Base-by-base conservation (phyloP, 2,888 invertebrate genomes). In the Boloria selene region DNA sequence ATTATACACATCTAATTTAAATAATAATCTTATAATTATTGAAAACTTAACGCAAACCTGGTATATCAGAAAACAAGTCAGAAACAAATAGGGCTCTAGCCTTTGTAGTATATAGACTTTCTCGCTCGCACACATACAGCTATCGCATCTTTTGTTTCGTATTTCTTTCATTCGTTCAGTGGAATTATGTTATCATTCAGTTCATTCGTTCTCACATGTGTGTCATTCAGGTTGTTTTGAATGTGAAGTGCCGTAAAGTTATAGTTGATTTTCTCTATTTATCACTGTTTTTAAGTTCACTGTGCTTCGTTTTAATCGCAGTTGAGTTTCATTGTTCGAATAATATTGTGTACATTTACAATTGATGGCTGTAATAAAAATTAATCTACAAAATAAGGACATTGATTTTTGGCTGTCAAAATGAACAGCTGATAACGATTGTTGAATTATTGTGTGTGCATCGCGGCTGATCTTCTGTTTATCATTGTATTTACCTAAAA, bases 381-480 rank as follows among this genome's bases (percentile, higher is more conserved):
- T n/a, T 22, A 44, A 45, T 13, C 7, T 63, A 16, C 3, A 55
- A n/a, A 51, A 7, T 42, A 62, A 52, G 17, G 38, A 58, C 52
- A 56, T 58, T 68, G 69, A 68, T 67, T 70, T 68, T 65, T 47
- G 68, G 45, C 69, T 76, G 74, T 74, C 73, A 75, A 73, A 73
- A 72, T 71, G 60, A 79, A 73, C 80, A 79, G 80, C 80, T 80
- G 79, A 78, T 78, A 60, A 54, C 53, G 16, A 22, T 49, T 22
- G 13, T 38, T 52, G 59, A 38, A 53, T 22, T n/a, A n/a, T n/a
- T 59, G 45, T 26, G 26, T 64, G 17, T 45, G 26, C 17, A 5
- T 45, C n/a, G 45, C n/a, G n/a, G n/a, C n/a, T 56, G 26, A 26
- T n/a, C 26, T 56, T 45, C 13, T 26, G 45, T 56, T 56, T n/a